Conservation (phyloP, 1,140 invertebrate species). For the Protaetia brevitarsis region DNA sequence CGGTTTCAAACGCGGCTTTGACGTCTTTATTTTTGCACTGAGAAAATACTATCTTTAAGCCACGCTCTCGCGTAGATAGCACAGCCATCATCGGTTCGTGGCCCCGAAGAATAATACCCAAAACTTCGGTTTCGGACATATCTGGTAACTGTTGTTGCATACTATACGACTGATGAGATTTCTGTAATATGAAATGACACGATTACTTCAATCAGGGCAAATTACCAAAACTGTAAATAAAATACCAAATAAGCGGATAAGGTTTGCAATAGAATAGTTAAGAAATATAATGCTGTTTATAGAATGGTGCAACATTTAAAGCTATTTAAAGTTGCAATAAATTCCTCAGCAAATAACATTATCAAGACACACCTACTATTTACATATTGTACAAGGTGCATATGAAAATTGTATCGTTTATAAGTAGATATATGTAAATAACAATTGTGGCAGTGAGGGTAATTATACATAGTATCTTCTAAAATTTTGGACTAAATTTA, state of each 20-base stretch:
- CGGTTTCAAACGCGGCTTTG: slow-evolving; percentile 79
- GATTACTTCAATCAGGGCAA: background rate
- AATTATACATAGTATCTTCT: too few species aligned
- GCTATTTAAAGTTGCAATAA: slow-evolving; percentile 7
- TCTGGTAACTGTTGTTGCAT: slow-evolving; percentile 53
- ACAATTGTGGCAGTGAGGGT: too few species aligned
- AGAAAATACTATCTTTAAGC: slow-evolving; percentile 62
- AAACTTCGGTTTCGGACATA: slow-evolving; percentile 75
- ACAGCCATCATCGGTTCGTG: slow-evolving; percentile 82
- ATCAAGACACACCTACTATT: slow-evolving; percentile 5
- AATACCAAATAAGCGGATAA: background rate
- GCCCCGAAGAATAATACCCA: slow-evolving; percentile 71
- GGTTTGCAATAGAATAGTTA: background rate
- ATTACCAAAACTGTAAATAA: background rate
- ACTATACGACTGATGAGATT: slow-evolving; percentile 39
- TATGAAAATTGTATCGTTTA: too few species aligned
- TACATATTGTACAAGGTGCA: background rate
- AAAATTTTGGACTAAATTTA: too few species aligned
- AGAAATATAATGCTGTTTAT: background rate
- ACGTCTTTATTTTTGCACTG: slow-evolving; percentile 56
- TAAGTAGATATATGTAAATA: too few species aligned
- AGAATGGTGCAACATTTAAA: background rate
- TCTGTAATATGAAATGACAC: slow-evolving; percentile 39
- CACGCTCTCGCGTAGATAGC: slow-evolving; percentile 67
- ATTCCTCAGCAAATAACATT: slow-evolving; percentile 2